These are phyloP conservation scores for Amphiprion clarkii DNA, from an alignment of 2,797 vertebrate species.

Conservation along the genomic window DNA sequence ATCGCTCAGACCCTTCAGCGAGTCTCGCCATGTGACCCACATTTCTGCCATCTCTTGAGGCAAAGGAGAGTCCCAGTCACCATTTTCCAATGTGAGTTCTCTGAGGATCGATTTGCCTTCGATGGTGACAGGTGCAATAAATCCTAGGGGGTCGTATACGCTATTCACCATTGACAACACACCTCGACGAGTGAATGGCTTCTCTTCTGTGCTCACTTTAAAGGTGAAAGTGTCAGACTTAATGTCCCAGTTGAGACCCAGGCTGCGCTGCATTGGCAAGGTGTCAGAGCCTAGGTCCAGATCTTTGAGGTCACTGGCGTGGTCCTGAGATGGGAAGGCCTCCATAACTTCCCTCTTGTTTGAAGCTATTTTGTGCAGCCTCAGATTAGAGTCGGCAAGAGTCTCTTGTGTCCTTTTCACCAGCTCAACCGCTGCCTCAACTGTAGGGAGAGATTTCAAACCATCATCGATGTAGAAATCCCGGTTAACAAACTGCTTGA, in stretches of 20 bases:
- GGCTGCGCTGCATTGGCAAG: background rate
- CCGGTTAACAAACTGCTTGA: background rate
- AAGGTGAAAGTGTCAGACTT: background rate
- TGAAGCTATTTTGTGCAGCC: background rate
- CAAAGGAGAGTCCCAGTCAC: background rate
- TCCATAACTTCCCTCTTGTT: background rate
- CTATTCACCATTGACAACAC: background rate
- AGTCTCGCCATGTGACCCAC: background rate
- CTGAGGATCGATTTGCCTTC: background rate
- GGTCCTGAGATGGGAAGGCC: background rate
- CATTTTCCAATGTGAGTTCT: background rate
- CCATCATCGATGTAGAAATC: constrained; percentile 5
- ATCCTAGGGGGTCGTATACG: background rate
- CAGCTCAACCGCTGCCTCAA: background rate
- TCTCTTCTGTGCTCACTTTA: background rate
- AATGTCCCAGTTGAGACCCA: background rate
- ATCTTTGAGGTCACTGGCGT: background rate
- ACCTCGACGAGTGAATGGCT: background rate
- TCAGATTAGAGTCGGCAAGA: background rate
- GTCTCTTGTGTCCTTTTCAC: background rate
- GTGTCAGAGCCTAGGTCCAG: background rate
- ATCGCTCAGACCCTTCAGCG: background rate
- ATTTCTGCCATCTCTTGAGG: too few relatives aligned
- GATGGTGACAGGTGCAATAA: background rate
- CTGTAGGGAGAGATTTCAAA: background rate